Percentiles rank a stretch among this genome's conserved stretches.
Evolutionary conservation across 1,140 invertebrate species (phyloP).

Genomic region (Colletes latitarsis): DNA sequence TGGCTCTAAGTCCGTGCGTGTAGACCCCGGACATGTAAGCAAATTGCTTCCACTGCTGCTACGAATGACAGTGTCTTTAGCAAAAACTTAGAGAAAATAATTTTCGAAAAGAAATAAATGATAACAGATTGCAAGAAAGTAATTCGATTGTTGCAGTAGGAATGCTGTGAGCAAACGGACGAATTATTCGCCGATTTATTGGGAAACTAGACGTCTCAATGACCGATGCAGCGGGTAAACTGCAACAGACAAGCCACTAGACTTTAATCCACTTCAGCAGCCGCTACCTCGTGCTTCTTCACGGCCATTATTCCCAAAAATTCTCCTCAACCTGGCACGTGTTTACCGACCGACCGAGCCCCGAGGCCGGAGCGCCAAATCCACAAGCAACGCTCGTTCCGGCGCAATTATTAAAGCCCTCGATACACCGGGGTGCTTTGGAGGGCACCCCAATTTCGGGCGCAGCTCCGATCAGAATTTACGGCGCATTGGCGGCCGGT

Average conservation of each 20-base stretch:
- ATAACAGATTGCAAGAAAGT: too few relatives aligned
- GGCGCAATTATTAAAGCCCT: conserved; percentile 43
- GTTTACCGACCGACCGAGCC: background rate
- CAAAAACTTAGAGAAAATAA: too few relatives aligned
- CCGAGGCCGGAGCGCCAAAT: background rate
- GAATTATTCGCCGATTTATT: too few relatives aligned
- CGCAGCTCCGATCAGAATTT: conserved; percentile 31
- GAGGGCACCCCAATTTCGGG: conserved; percentile 29
- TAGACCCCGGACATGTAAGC: background rate
- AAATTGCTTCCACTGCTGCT: too few relatives aligned
- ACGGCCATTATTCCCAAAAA: conserved; percentile 1
- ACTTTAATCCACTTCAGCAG: background rate
- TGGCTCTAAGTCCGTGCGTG: background rate
- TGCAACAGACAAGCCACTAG: background rate
- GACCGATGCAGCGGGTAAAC: background rate
- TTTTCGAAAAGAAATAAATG: too few relatives aligned
- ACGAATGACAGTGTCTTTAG: too few relatives aligned
- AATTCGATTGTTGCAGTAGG: too few relatives aligned
- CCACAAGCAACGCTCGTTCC: conserved; percentile 12
- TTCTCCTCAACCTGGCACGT: conserved; percentile 18
- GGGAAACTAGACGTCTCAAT: too few relatives aligned
- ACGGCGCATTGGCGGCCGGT: conserved; percentile 40
- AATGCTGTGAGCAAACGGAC: too few relatives aligned
- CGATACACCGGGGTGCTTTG: conserved; percentile 20
- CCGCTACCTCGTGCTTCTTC: conserved; percentile 22